Conservation (phyloP, 2,888 invertebrate species). For the Laspeyria flexula region DNA sequence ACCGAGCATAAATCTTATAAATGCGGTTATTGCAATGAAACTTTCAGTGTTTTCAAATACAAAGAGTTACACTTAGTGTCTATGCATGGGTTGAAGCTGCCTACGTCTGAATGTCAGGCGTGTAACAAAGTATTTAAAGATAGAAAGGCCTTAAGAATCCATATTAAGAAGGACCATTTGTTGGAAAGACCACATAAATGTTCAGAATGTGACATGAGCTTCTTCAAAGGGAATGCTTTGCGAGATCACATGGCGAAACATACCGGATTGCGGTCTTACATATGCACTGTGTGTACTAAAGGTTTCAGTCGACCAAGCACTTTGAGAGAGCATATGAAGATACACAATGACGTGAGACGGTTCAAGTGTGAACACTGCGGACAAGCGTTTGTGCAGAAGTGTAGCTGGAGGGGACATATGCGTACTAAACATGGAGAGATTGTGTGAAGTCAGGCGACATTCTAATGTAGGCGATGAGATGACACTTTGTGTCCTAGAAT, state of each 20-base stretch:
- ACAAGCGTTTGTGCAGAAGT: conserved; percentile 56
- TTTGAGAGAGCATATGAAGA: conserved; percentile 49
- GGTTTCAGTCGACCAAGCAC: conserved; percentile 47
- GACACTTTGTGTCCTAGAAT: no score
- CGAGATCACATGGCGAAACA: conserved; percentile 69
- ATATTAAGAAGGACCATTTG: conserved; percentile 63
- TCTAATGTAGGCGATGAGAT: no score
- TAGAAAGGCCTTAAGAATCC: conserved; percentile 67
- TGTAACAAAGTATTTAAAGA: conserved; percentile 55
- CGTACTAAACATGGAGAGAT: no score
- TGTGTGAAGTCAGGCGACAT: no score
- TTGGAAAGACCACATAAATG: conserved; percentile 36
- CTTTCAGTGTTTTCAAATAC: conserved; percentile 25
- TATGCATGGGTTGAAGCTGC: conserved; percentile 37
- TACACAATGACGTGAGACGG: conserved; percentile 48
- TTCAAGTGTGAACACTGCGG: conserved; percentile 42
- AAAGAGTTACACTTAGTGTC: conserved; percentile 42
- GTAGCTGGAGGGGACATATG: conserved; percentile 50
- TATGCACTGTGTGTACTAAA: conserved; percentile 66
- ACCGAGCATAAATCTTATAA: conserved; percentile 12
- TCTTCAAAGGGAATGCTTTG: conserved; percentile 51
- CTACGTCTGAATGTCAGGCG: conserved; percentile 47
- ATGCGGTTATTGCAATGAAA: conserved; percentile 51
- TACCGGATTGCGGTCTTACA: conserved; percentile 56
- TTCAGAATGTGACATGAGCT: conserved; percentile 9